Base-by-base conservation (phyloP, 2,888 invertebrate genomes). In the Trichogramma dendrolimi region DNA sequence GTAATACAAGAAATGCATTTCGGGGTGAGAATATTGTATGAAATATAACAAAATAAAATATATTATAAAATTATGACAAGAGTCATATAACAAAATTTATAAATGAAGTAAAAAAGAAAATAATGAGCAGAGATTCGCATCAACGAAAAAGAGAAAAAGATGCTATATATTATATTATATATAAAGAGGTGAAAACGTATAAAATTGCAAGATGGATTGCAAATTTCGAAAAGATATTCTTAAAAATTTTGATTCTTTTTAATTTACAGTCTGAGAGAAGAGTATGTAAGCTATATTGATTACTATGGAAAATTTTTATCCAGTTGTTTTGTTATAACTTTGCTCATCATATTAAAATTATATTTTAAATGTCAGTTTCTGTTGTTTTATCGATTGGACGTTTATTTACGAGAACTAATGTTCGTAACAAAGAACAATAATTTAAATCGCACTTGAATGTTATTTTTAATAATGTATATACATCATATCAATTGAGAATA, bases 181-280 rank as follows among this genome's bases (percentile, higher is more conserved):
- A 70, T 67, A 71, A 70, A 71, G 68, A 71, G 70, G 71, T 70
- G 69, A 71, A 67, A 69, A 72, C 75, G 71, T 75, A 73, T 74
- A 76, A 70, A 27, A 27, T 27, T 27, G 27, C 27, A 27, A 27
- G 2, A 3, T 1, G 70, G 70, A 75, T 72, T 72, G 71, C 75
- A 72, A 54, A 63, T 60, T 51, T 53, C 64, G 62, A 64, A 27
- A 27, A 27, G 27, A 1, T 27, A 27, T 27, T 27, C 27, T 27
- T 27, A 59, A 69, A 63, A 62, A 69, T 68, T 57, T 50, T 44
- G n/a, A 57, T 44, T 14, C 11, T 47, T 64, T 27, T 27, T 27
- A 27, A 27, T 27, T 27, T 27, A 27, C 27, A 27, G 27, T 27
- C 27, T 27, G 27, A 27, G 27, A 27, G 27, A 27, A 27, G 2